Conservation (phyloP, 2,888 invertebrate species). For the Gastrophysa polygoni region DNA sequence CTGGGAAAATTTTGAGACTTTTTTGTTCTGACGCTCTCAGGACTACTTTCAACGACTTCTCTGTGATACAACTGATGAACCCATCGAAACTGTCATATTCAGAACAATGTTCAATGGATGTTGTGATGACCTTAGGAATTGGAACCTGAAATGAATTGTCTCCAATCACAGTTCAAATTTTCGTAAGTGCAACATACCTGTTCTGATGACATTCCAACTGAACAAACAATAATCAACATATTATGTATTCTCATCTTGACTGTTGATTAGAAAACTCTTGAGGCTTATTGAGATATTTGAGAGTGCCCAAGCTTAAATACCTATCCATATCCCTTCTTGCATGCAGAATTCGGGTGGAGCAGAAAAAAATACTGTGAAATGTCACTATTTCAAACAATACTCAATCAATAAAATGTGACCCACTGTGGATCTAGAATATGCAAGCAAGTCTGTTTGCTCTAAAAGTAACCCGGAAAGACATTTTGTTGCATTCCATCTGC, state of each 20-base stretch:
- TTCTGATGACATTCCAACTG: neutral
- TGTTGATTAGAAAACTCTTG: neutral
- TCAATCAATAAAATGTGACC: slow-evolving; percentile 8
- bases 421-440: slow-evolving; percentile 12
- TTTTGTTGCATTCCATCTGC: neutral
- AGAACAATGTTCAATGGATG: slow-evolving; percentile 26
- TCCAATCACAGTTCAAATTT: neutral
- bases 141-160: neutral
- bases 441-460: slow-evolving; percentile 12
- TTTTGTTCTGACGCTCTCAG: slow-evolving; percentile 64
- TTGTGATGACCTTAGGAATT: slow-evolving; percentile 7
- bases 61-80: slow-evolving; percentile 62
- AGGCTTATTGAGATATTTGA: neutral
- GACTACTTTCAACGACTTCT: slow-evolving; percentile 64
- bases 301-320: neutral
- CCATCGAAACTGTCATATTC: slow-evolving; percentile 20
- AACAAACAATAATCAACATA: neutral
- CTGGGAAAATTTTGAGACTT: slow-evolving; percentile 64
- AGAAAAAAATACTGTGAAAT: slow-evolving; percentile 3
- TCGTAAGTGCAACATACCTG: neutral
- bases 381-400: slow-evolving; percentile 9
- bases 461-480: slow-evolving; percentile 17
- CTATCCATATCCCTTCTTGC: slow-evolving; percentile 11
- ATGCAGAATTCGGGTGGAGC: neutral
- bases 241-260: neutral